Evolutionary conservation across 2,888 invertebrate genomes (phyloP).

Genomic region (Elysia crispata): DNA sequence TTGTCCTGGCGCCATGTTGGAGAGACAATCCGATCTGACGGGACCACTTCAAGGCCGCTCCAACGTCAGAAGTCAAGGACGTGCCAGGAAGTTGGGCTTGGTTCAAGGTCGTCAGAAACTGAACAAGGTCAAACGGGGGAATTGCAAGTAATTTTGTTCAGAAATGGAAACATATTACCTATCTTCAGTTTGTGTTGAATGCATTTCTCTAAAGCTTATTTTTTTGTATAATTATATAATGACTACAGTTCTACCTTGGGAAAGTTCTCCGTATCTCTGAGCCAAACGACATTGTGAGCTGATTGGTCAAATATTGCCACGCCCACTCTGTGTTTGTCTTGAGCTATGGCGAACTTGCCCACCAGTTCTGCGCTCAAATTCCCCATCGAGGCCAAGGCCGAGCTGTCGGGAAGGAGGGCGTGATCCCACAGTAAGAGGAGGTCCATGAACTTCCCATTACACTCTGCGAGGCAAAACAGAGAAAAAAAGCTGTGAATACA

Average conservation of each 20-base stretch:
- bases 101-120: not conserved
- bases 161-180: too few species aligned
- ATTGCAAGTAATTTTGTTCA: not conserved
- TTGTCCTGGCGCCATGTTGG: conserved; percentile 21
- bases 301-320: conserved; percentile 14
- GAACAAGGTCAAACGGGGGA: not conserved
- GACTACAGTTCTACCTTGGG: conserved; percentile 2
- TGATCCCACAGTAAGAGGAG: conserved; percentile 13
- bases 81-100: not conserved
- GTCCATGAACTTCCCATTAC: conserved; percentile 23
- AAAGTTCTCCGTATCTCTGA: not conserved
- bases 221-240: too few species aligned
- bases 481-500: too few species aligned
- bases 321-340: conserved; percentile 35
- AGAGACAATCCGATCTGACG: conserved; percentile 26
- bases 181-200: too few species aligned
- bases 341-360: conserved; percentile 22
- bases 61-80: not conserved
- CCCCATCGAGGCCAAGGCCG: not conserved
- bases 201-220: too few species aligned
- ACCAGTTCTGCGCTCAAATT: conserved; percentile 2
- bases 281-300: not conserved
- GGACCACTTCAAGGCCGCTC: conserved; percentile 29
- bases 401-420: not conserved
- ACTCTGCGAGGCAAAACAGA: not conserved